Evolutionary conservation across 2,113 vertebrate genomes (phyloP).

Genomic region (Triplophysa siluroides): DNA sequence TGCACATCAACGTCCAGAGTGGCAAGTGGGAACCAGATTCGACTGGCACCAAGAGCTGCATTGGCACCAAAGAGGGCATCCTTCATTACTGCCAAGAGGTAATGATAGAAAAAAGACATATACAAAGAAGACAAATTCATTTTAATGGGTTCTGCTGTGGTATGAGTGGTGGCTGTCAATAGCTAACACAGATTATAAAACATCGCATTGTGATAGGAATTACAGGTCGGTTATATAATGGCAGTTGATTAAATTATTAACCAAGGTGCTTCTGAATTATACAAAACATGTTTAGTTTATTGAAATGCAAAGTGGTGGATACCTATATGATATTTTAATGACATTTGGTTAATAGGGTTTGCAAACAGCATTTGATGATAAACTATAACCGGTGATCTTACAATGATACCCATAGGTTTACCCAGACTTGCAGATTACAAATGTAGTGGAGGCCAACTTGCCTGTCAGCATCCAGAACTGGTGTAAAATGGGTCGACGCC

Average conservation of each 20-base stretch:
- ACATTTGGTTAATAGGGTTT: background rate
- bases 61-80: slow-evolving; percentile 92
- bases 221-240: slow-evolving; percentile 20
- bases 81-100: slow-evolving; percentile 96
- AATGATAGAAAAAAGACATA: slow-evolving; percentile 35
- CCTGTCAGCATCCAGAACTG: slow-evolving; percentile 94
- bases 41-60: slow-evolving; percentile 87
- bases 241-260: background rate
- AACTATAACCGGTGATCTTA: background rate
- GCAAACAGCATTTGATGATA: background rate
- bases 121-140: slow-evolving; percentile 71
- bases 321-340: background rate
- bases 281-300: background rate
- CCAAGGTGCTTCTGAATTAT: background rate
- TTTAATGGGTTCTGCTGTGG: slow-evolving; percentile 40
- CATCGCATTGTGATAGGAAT: background rate
- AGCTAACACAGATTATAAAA: background rate
- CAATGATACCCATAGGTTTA: slow-evolving; percentile 80
- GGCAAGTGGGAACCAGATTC: slow-evolving; percentile 94
- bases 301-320: background rate
- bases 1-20: slow-evolving; percentile 96
- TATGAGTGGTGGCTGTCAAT: background rate
- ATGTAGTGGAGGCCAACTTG: slow-evolving; percentile 97
- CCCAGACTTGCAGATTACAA: slow-evolving; percentile 94
- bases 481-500: slow-evolving; percentile 90